A percentile compares a stretch with the other conserved stretches of the same genome.
phyloP scores from a whole-genome alignment of 2,888 invertebrate genomes.

The Chaetoderma sp. region DNA sequence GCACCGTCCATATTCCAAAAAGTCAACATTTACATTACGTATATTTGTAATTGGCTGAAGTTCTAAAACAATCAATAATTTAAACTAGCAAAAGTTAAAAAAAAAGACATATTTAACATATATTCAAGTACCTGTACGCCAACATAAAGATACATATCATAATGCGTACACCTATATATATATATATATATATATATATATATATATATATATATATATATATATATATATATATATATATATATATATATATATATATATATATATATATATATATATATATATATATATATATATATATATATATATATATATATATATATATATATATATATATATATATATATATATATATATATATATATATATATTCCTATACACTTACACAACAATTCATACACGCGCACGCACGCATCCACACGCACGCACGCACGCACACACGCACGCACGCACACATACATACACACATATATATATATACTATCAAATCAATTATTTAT shows the following conservation, averaged over 20 bases:
- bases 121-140: too few species aligned
- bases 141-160: too few species aligned
- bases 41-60: too few species aligned
- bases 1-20: too few species aligned
- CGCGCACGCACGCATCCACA: background rate
- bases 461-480: background rate
- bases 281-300: background rate
- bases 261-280: slow-evolving; percentile 1
- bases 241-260: background rate
- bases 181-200: background rate
- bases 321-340: slow-evolving; percentile 1
- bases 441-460: background rate
- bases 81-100: too few species aligned
- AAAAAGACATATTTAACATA: too few species aligned
- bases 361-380: background rate
- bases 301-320: slow-evolving; percentile 1
- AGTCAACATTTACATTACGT: too few species aligned
- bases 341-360: background rate
- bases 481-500: background rate
- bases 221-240: slow-evolving; percentile 1
- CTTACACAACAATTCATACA: background rate
- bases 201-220: slow-evolving; percentile 3
- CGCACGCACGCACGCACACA: background rate
- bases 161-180: too few species aligned
- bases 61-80: too few species aligned